These are phyloP conservation scores for Atta texana DNA, from an alignment of 1,140 invertebrate species.

Conservation along the genomic window DNA sequence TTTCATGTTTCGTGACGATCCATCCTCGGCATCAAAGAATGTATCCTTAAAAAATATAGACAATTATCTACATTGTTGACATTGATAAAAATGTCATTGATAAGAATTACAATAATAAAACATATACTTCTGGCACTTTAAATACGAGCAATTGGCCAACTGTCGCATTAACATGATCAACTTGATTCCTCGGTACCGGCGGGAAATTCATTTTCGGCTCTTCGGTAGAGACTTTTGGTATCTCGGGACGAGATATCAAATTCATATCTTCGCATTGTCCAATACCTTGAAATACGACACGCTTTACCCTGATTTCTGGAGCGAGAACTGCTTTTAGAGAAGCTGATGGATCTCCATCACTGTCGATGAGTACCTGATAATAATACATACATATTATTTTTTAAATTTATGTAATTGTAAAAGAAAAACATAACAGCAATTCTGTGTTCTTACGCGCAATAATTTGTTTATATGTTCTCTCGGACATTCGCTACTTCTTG, in stretches of 20 bases:
- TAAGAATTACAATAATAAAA: constrained; percentile 87
- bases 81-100: neutral
- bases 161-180: constrained; percentile 93
- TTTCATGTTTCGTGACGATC: constrained; percentile 90
- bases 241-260: constrained; percentile 59
- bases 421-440: neutral
- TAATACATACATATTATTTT: neutral
- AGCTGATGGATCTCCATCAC: constrained; percentile 87
- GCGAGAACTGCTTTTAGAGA: constrained; percentile 87
- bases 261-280: constrained; percentile 88
- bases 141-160: constrained; percentile 92
- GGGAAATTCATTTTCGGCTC: constrained; percentile 89
- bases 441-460: constrained; percentile 87
- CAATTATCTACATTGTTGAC: neutral
- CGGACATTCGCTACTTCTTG: constrained; percentile 91
- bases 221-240: constrained; percentile 85
- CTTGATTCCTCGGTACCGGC: constrained; percentile 93
- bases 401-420: neutral
- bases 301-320: constrained; percentile 89
- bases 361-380: constrained; percentile 87
- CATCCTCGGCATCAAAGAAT: constrained; percentile 96
- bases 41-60: constrained; percentile 89
- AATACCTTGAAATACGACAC: constrained; percentile 88
- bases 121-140: constrained; percentile 90
- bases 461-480: constrained; percentile 90